Evolutionary conservation across 2,888 invertebrate genomes (phyloP), one percentile per base, ranked within the genome.

Genomic region (Microdon myrmicae): DNA sequence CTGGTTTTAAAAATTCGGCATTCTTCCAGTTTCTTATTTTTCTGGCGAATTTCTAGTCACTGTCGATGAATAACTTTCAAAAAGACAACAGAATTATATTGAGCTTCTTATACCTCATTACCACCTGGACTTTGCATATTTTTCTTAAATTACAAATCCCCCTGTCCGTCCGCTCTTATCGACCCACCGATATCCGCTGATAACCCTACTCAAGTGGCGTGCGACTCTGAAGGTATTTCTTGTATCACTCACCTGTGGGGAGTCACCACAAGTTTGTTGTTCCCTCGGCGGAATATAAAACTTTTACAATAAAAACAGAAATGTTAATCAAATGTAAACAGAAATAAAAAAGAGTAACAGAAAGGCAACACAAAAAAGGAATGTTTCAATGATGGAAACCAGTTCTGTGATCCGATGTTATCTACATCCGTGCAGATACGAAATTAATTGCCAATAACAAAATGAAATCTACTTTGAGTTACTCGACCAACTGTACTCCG

Each of bases 221-320:
- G n/a, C n/a, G n/a, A n/a, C n/a, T n/a, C n/a, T n/a, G n/a, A n/a
- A n/a, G n/a, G n/a, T n/a, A n/a, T n/a, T n/a, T n/a, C n/a, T n/a
- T n/a, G n/a, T n/a, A n/a, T n/a, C n/a, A n/a, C n/a, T n/a, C n/a
- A n/a, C n/a, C n/a, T n/a, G n/a, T n/a, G n/a, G n/a, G n/a, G n/a
- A n/a, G n/a, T n/a, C n/a, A n/a, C n/a, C n/a, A n/a, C n/a, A n/a
- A n/a, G n/a, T n/a, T n/a, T n/a, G n/a, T n/a, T n/a, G n/a, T n/a
- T n/a, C n/a, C n/a, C n/a, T 43, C 41, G 54, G 60, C 20, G 48
- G 43, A 54, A n/a, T n/a, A n/a, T n/a, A n/a, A n/a, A 60, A 55
- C 55, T 60, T 60, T 60, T 60, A 43, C 22, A 43, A 43, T n/a
- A n/a, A n/a, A n/a, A n/a, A n/a, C n/a, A n/a, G n/a, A n/a, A n/a